Evolutionary conservation across 2,888 invertebrate species (phyloP).

Genomic region (Lucinisca nassula): DNA sequence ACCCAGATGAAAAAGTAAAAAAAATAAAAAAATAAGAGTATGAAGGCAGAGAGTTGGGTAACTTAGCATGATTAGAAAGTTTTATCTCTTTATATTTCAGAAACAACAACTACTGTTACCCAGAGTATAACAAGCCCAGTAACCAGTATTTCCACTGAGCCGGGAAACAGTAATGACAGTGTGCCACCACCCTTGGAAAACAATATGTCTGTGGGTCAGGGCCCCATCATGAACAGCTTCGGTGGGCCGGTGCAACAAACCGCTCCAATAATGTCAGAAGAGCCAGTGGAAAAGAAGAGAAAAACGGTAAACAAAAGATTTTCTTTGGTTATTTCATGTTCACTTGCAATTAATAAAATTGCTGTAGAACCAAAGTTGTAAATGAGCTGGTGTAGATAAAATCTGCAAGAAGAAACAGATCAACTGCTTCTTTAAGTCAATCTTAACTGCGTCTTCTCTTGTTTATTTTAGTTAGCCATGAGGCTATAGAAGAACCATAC

Average conservation of each 20-base stretch:
- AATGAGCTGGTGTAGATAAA: no score
- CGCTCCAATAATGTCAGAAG: slow-evolving; percentile 59
- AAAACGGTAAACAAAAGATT: slow-evolving; percentile 80
- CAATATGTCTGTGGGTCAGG: slow-evolving; percentile 58
- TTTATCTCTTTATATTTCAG: background rate
- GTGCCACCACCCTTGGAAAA: slow-evolving; percentile 63
- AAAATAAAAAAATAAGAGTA: no score
- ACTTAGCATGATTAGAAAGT: slow-evolving; percentile 5
- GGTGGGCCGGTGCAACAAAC: slow-evolving; percentile 56
- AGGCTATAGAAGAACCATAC: no score
- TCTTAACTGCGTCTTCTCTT: no score
- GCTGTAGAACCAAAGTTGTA: no score
- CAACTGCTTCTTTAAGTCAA: no score
- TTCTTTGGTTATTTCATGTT: no score
- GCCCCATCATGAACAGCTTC: slow-evolving; percentile 48
- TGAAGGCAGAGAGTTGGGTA: no score
- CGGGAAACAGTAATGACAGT: slow-evolving; percentile 73
- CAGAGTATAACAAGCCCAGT: slow-evolving; percentile 85
- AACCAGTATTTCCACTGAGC: slow-evolving; percentile 78
- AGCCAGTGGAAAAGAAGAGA: slow-evolving; percentile 80
- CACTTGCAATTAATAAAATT: no score
- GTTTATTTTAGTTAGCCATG: no score
- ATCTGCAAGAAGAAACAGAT: no score
- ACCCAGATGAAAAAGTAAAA: no score
- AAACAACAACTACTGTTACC: slow-evolving; percentile 79